phyloP scores from a whole-genome alignment of 2,797 vertebrate genomes.

The Lepilemur ruficaudatus region DNA sequence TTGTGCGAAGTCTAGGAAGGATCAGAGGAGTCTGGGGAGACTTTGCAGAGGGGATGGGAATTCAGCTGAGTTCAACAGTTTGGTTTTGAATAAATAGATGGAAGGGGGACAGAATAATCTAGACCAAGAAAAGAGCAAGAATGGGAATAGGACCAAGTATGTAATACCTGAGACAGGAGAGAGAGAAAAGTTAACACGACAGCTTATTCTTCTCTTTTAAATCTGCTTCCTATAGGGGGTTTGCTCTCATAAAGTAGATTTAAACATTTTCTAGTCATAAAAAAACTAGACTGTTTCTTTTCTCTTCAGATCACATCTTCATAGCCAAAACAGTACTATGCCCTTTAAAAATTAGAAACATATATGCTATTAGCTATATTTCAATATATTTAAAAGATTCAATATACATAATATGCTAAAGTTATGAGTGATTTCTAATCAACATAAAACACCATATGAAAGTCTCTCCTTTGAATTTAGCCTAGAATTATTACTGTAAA shows the following conservation, averaged over 20 bases:
- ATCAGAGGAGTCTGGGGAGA: neutral
- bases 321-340: neutral
- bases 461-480: neutral
- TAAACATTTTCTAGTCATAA: conserved; percentile 13
- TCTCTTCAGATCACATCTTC: neutral
- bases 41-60: neutral
- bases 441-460: neutral
- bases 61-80: neutral
- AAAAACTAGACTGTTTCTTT: neutral
- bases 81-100: neutral
- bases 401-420: neutral
- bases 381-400: conserved; percentile 41
- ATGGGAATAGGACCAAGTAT: neutral
- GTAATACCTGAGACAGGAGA: neutral
- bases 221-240: neutral
- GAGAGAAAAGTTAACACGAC: neutral
- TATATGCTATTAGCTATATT: neutral
- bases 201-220: neutral
- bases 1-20: neutral
- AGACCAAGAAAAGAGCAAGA: neutral
- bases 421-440: neutral
- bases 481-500: neutral
- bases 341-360: conserved; percentile 15
- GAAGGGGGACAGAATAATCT: neutral
- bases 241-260: neutral